Evolutionary conservation across 2,113 vertebrate species (phyloP).

Genomic region (Symphodus melops): DNA sequence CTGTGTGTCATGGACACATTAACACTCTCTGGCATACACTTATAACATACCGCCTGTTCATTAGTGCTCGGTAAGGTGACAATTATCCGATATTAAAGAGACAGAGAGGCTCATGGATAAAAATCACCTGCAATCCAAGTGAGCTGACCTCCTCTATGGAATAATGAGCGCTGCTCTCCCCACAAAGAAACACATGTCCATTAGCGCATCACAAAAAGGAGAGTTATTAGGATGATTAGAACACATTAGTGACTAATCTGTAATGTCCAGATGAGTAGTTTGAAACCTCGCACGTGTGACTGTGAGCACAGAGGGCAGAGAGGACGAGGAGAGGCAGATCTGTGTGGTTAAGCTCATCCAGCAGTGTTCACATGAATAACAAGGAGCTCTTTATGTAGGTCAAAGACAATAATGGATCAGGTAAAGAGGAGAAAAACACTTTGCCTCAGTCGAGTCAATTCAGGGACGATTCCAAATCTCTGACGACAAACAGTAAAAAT

Average conservation of each 20-base stretch:
- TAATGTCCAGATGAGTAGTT: slow-evolving; percentile 34
- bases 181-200: slow-evolving; percentile 36
- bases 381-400: not conserved
- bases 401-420: not conserved
- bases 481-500: too few species aligned
- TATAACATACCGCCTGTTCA: slow-evolving; percentile 22
- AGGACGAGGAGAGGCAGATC: not conserved
- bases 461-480: too few species aligned
- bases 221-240: slow-evolving; percentile 50
- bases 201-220: slow-evolving; percentile 24
- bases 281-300: slow-evolving; percentile 12
- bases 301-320: slow-evolving; percentile 16
- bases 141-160: slow-evolving; percentile 20
- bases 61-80: not conserved
- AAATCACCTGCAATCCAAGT: slow-evolving; percentile 26
- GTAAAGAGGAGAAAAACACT: too few species aligned
- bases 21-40: slow-evolving; percentile 10
- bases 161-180: slow-evolving; percentile 32
- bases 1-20: slow-evolving; percentile 15
- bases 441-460: too few species aligned
- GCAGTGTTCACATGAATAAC: too few species aligned
- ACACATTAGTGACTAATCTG: slow-evolving; percentile 35
- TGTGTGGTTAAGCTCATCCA: not conserved
- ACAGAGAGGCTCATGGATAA: not conserved
- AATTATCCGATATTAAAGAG: slow-evolving; percentile 37